phyloP scores from a whole-genome alignment of 2,113 vertebrate species.

The Pycnonotus jocosus region DNA sequence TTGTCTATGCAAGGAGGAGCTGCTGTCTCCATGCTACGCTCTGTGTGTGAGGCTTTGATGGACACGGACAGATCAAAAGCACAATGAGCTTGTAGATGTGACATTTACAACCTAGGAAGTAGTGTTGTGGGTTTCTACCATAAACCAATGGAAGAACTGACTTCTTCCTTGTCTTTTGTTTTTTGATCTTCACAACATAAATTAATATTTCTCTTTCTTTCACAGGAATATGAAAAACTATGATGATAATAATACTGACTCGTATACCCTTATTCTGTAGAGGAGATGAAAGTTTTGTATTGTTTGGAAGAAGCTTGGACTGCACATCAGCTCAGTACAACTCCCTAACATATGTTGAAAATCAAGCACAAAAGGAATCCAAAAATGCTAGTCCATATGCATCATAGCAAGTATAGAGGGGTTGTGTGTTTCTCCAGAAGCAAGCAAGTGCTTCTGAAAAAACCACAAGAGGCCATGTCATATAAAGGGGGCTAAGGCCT shows the following conservation, averaged over 20 bases:
- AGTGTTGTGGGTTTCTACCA: not conserved
- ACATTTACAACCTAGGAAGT: not conserved
- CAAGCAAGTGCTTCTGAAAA: not conserved
- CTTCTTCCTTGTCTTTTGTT: not conserved
- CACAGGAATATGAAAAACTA: not conserved
- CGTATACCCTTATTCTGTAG: not conserved
- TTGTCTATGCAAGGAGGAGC: not conserved
- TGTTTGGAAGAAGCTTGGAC: not conserved
- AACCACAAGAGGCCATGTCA: not conserved
- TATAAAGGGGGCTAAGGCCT: not conserved
- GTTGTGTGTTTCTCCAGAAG: not conserved
- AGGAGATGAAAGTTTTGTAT: not conserved
- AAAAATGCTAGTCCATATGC: not conserved
- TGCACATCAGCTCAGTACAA: not conserved
- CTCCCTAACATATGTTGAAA: not conserved
- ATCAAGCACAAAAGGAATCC: not conserved
- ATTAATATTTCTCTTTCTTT: not conserved
- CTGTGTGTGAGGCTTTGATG: not conserved
- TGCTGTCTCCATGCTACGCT: not conserved
- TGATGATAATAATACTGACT: not conserved
- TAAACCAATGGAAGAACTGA: not conserved
- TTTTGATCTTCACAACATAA: not conserved
- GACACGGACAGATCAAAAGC: not conserved
- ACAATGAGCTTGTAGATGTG: not conserved
- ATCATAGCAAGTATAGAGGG: not conserved